Evolutionary conservation across 2,888 invertebrate species (phyloP), one percentile per base, ranked within the genome.

Genomic region (Lamproptera curius): DNA sequence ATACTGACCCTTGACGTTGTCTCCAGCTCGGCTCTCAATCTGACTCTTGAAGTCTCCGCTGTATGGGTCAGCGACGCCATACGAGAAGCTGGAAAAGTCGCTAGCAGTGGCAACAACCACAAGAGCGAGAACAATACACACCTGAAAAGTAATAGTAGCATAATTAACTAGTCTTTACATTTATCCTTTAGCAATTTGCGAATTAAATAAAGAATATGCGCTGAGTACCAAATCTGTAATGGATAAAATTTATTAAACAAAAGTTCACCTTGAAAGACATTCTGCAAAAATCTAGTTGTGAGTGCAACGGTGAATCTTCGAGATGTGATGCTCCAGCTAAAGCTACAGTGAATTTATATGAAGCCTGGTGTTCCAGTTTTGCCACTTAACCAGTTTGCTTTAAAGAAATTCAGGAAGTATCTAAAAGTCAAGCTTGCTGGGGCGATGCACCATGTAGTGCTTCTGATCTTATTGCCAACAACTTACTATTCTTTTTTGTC

Each of bases 41-140:
- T 90, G 90, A 70, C 75, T 80, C 69, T 90, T 90, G 67, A 75
- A 81, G 72, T 90, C 90, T 3, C 90, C 90, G 33, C 90, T 90
- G 67, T 78, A 71, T 44, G 85, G 81, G 58, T 90, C 90, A 36
- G 89, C 86, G n/a, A 90, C 88, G 46, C 82, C 82, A 64, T 90
- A 90, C 0, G 88, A 77, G 73, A 87, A 90, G 63, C 84, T 81
- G 65, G 84, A 73, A 51, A 67, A 56, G 54, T 80, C 76, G n/a
- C n/a, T n/a, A 36, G 67, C 59, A 47, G 56, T 59, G 11, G 65
- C 72, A 20, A 57, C 60, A 33, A 73, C 76, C 56, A 70, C 62
- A 23, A 79, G 48, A 52, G 75, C 73, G 56, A 80, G 64, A 56
- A 82, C 43, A 9, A 62, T 57, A 80, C 73, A 73, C 76, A 77